Conservation (phyloP, 2,113 vertebrate species). For the Rousettus leschenaultii region DNA sequence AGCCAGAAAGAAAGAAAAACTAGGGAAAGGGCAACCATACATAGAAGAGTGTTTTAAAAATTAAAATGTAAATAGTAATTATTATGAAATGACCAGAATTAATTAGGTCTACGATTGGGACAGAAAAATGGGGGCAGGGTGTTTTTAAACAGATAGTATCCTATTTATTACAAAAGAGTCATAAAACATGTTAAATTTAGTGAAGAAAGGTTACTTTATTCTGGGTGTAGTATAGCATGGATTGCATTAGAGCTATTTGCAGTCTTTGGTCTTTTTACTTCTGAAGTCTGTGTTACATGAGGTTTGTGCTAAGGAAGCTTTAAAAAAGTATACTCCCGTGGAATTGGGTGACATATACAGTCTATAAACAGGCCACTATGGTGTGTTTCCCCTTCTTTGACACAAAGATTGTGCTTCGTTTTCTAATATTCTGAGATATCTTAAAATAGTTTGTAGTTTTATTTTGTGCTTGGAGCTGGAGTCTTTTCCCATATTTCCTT, state of each 20-base stretch:
- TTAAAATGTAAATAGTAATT: background rate
- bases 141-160: background rate
- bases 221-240: background rate
- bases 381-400: background rate
- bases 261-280: background rate
- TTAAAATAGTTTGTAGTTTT: background rate
- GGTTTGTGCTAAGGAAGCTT: background rate
- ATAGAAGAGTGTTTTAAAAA: background rate
- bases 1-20: background rate
- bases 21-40: background rate
- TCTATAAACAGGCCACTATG: background rate
- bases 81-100: background rate
- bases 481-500: background rate
- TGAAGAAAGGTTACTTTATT: background rate
- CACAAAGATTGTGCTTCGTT: background rate
- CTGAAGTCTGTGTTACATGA: background rate
- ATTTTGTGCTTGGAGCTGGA: background rate
- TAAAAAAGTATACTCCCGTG: background rate
- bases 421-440: background rate
- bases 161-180: background rate
- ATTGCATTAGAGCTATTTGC: background rate
- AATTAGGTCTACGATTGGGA: background rate
- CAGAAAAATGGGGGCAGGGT: background rate
- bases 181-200: background rate
- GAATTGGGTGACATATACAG: background rate